Percentiles rank a stretch among this genome's conserved stretches.
Evolutionary conservation across 2,888 invertebrate genomes (phyloP).

Genomic region (Cataglyphis cursor): DNA sequence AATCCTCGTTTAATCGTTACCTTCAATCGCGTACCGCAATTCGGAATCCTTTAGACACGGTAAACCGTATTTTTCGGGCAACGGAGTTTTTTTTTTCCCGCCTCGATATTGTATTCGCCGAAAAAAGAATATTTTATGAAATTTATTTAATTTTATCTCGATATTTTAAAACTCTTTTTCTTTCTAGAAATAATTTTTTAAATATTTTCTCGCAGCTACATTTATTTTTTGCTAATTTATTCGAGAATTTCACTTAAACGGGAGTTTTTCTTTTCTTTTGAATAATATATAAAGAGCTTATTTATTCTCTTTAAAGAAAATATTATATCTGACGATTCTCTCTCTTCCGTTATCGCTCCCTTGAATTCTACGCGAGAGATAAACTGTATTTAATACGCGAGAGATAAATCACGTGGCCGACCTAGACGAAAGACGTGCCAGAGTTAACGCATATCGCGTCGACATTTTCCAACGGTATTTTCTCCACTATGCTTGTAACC

Average conservation of each 20-base stretch:
- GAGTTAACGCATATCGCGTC: conserved; percentile 33
- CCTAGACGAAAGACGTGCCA: background rate
- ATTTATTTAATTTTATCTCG: background rate
- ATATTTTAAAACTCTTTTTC: background rate
- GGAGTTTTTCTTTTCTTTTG: background rate
- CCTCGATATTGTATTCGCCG: background rate
- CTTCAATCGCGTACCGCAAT: conserved; percentile 63
- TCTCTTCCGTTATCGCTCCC: background rate
- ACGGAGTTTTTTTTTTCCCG: background rate
- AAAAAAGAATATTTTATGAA: background rate
- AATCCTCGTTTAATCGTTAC: conserved; percentile 69
- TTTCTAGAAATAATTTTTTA: too few species aligned
- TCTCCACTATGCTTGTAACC: background rate
- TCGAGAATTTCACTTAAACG: background rate
- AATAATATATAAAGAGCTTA: background rate
- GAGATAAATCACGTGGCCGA: conserved; percentile 21
- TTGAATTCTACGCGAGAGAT: conserved; percentile 3
- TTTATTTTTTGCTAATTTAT: too few species aligned
- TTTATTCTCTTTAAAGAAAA: background rate
- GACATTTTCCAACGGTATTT: conserved; percentile 45
- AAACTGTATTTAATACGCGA: conserved; percentile 14
- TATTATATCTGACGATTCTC: background rate
- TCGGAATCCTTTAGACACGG: conserved; percentile 17
- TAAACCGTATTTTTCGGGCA: background rate
- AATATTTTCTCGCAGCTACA: background rate